Evolutionary conservation across 1,140 invertebrate genomes (phyloP), one percentile per base, ranked within the genome.

Genomic region (Drosophila tristis): DNA sequence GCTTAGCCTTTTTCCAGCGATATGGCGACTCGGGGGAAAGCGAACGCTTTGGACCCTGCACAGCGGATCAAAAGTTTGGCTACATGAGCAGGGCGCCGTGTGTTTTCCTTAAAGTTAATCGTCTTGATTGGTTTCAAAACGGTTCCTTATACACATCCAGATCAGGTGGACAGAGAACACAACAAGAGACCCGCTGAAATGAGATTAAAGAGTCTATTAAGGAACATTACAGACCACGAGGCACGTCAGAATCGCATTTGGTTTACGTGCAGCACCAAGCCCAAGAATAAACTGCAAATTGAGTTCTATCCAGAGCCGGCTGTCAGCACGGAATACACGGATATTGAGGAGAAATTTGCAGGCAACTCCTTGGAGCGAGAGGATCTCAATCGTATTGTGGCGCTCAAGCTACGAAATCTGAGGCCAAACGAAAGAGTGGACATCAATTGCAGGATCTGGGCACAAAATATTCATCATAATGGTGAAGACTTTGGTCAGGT

Each of bases 41-140:
- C 20, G 2, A 16, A 1, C 61, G 78, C 0, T 86, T 86, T 15
- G 82, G 70, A 3, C 45, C 70, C 2, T 86, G 82, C 6, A 64
- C 48, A 7, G 7, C 47, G 7, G 3, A 3, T 0, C 42, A 68
- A 16, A 29, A 31, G 2, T 86, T 72, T 44, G 82, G 82, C 8
- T 86, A 82, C 48, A 15, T 23, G 1, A 68, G 20, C 5, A 35
- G 25, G 0, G 20, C 63, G 6, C 82, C 82, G 2, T 87, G 82
- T 42, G 47, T 87, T 0, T 87, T 87, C 29, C 26, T 87, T 0
- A 87, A 87, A 58, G 20, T 87, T 0, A 87, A 87, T 73, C 70
- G 82, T 2, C 5, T 82, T 82, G 0, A 39, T 87, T 53, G 78
- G 82, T 7, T 82, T 87, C 1, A 60, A 57, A 11, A 82, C 78